Evolutionary conservation across 2,888 invertebrate genomes (phyloP).

Genomic region (Hyposoter didymator): DNA sequence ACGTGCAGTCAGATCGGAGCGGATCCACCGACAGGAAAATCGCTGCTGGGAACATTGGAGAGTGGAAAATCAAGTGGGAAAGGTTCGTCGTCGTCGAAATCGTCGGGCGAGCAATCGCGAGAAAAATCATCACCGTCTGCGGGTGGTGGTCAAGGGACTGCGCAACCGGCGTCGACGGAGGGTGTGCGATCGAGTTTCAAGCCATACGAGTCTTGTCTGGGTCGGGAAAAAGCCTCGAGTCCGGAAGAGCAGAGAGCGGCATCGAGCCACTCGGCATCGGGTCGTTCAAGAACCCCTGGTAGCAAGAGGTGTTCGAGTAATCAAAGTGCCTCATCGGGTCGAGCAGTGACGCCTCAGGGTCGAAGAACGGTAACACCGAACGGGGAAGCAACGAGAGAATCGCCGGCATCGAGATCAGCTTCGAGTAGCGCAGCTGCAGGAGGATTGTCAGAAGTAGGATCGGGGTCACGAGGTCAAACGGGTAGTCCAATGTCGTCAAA

Average conservation of each 20-base stretch:
- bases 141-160: constrained; percentile 20
- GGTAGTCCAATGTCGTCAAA: constrained; percentile 75
- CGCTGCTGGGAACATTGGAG: constrained; percentile 90
- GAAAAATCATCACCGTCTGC: constrained; percentile 87
- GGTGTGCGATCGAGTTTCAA: constrained; percentile 88
- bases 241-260: constrained; percentile 88
- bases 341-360: constrained; percentile 83
- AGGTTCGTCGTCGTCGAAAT: constrained; percentile 69
- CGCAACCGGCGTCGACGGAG: constrained; percentile 83
- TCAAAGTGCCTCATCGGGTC: constrained; percentile 89
- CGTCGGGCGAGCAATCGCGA: constrained; percentile 83
- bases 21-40: constrained; percentile 91
- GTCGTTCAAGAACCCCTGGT: constrained; percentile 80
- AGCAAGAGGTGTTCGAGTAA: constrained; percentile 89
- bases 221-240: constrained; percentile 88
- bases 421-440: constrained; percentile 71
- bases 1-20: constrained; percentile 99
- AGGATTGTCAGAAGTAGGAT: constrained; percentile 50
- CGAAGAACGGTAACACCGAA: constrained; percentile 87
- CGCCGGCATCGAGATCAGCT: constrained; percentile 81
- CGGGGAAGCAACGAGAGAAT: constrained; percentile 75
- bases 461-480: constrained; percentile 45
- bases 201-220: constrained; percentile 90
- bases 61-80: constrained; percentile 87
- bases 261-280: constrained; percentile 80